Percentiles rank a stretch among this genome's conserved stretches.
Evolutionary conservation across 2,113 vertebrate genomes (phyloP).

Genomic region (Cynopterus brachyotis): DNA sequence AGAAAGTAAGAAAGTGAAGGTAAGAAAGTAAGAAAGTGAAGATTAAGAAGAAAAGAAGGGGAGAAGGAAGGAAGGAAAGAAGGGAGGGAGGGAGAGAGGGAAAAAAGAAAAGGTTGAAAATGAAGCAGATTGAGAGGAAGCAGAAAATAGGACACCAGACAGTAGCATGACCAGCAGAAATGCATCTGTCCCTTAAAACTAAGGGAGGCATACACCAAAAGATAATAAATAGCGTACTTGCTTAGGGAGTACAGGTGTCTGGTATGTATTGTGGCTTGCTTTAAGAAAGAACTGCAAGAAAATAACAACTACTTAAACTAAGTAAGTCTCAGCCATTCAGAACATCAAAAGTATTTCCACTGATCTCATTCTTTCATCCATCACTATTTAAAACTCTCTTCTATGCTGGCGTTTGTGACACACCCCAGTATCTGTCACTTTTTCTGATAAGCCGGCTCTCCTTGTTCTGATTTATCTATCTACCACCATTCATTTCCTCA

Average conservation of each 20-base stretch:
- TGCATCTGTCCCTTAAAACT: not conserved
- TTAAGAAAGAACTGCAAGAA: not conserved
- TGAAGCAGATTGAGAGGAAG: not conserved
- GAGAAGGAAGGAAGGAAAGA: too few relatives aligned
- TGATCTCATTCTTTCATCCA: not conserved
- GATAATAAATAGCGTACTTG: not conserved
- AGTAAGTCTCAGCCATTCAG: not conserved
- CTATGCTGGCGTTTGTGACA: not conserved
- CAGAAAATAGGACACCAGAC: not conserved
- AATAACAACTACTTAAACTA: not conserved
- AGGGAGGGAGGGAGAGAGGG: not conserved
- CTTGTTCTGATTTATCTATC: not conserved
- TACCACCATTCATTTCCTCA: not conserved
- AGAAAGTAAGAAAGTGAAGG: not conserved
- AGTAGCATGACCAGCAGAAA: not conserved
- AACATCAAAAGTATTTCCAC: not conserved
- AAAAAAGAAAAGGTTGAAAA: not conserved
- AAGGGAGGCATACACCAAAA: not conserved
- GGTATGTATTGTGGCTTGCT: not conserved
- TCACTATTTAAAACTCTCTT: not conserved
- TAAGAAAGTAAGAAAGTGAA: not conserved
- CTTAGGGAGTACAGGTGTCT: not conserved
- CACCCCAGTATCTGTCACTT: not conserved
- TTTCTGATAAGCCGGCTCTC: not conserved
- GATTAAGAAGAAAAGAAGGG: too few relatives aligned